Evolutionary conservation across 2,888 invertebrate species (phyloP), one percentile per base, ranked within the genome.

Genomic region (Lycia hirtaria): DNA sequence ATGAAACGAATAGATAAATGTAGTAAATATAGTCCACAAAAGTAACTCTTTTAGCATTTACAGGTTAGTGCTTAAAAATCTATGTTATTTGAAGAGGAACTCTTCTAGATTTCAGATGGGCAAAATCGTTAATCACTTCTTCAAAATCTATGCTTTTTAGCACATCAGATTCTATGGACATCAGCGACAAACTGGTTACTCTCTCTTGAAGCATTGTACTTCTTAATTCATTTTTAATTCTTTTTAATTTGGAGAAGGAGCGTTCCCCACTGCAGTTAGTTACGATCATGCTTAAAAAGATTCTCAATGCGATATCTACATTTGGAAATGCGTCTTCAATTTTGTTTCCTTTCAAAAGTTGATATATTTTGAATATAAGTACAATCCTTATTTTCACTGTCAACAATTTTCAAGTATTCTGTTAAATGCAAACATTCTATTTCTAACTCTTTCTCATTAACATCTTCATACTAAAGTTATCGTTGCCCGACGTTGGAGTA

Each of bases 291-390:
- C 62, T 59, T 56, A 68, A 64, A 53, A 67, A 72, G 7, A 72
- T 74, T 64, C 68, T 67, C 63, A 67, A 57, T 55, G 69, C 62
- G 33, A 72, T 70, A 67, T 67, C 68, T 56, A 74, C 65, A 10
- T 28, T 28, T 9, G 28, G 28, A 9, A 28, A 28, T 4, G 28
- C 10, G 28, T 28, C 28, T 28, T 28, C 28, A 9, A 28, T 28
- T 28, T 28, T 28, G 9, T 28, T 28, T 9, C 10, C 9, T 10
- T 28, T 28, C 10, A 28, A 28, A 9, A 28, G 28, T 9, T 28
- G 6, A 28, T 28, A 28, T 28, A 28, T 10, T 28, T 28, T 10
- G 7, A 9, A 10, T 28, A 28, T 10, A 28, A 22, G 3, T 4
- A 22, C 4, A 22, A 22, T 22, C 22, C 6, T 22, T 6, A 22